A percentile compares a stretch with the other conserved stretches of the same genome.
Conservation (phyloP, 2,113 vertebrate genomes). For the Gnathonemus echidnorhynchus region DNA sequence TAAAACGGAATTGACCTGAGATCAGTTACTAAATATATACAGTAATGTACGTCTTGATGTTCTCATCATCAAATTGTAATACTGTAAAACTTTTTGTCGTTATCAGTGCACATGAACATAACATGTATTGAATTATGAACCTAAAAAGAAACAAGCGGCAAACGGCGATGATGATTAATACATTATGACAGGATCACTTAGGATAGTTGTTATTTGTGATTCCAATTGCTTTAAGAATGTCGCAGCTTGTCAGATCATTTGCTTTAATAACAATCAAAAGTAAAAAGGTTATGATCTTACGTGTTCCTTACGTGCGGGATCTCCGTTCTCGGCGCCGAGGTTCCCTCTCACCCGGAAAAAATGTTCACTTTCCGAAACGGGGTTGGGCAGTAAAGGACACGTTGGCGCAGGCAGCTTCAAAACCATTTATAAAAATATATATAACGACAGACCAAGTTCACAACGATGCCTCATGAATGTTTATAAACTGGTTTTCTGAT, state of each 20-base stretch:
- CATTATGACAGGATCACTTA: background rate
- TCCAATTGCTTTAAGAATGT: background rate
- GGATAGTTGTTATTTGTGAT: background rate
- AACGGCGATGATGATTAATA: background rate
- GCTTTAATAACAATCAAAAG: background rate
- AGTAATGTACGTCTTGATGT: background rate
- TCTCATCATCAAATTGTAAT: background rate
- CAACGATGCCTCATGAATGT: conserved; percentile 21
- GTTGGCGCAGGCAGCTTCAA: conserved; percentile 45
- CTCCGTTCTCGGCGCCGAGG: conserved; percentile 45
- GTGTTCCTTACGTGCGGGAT: conserved; percentile 49
- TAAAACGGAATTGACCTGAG: background rate
- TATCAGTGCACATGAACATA: background rate
- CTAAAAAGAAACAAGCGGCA: background rate
- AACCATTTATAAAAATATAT: conserved; percentile 37
- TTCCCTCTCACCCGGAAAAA: conserved; percentile 28
- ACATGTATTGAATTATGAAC: background rate
- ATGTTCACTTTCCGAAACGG: conserved; percentile 42
- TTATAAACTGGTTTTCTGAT: conserved; percentile 16
- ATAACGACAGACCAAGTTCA: conserved; percentile 25
- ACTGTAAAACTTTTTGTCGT: background rate
- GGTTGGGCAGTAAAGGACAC: conserved; percentile 49
- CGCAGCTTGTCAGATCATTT: background rate
- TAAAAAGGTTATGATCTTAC: conserved; percentile 27
- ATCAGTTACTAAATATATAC: background rate